Evolutionary conservation across 2,797 vertebrate genomes (phyloP).

Genomic region (Buceros bicornis): DNA sequence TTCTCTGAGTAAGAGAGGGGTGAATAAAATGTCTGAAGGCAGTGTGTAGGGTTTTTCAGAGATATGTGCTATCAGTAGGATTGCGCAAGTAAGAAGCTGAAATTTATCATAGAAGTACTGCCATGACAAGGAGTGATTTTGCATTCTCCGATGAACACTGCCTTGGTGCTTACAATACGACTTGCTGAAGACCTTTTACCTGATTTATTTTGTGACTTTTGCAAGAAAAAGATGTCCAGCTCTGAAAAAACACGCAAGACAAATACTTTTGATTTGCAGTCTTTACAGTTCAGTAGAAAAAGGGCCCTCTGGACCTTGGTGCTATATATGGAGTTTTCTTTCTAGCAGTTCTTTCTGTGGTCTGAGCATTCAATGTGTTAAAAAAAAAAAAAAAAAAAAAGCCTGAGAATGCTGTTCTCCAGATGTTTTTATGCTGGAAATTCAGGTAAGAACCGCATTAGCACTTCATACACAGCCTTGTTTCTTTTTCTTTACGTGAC

Average conservation of each 20-base stretch:
- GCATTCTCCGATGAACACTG: background rate
- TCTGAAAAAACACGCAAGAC: background rate
- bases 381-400: background rate
- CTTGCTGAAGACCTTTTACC: conserved; percentile 27
- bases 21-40: background rate
- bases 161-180: background rate
- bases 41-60: background rate
- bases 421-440: background rate
- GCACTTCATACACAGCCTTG: background rate
- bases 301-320: background rate
- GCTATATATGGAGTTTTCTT: background rate
- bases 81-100: background rate
- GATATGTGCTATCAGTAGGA: background rate
- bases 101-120: background rate
- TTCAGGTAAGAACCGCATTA: background rate
- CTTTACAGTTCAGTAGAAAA: background rate
- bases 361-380: background rate
- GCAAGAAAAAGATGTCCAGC: background rate
- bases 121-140: conserved; percentile 22
- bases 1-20: background rate
- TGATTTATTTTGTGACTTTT: background rate
- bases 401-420: background rate
- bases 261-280: conserved; percentile 28
- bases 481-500: background rate
- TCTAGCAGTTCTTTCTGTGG: background rate